phyloP scores from a whole-genome alignment of 1,140 invertebrate genomes.

The Drosophila funebris region DNA sequence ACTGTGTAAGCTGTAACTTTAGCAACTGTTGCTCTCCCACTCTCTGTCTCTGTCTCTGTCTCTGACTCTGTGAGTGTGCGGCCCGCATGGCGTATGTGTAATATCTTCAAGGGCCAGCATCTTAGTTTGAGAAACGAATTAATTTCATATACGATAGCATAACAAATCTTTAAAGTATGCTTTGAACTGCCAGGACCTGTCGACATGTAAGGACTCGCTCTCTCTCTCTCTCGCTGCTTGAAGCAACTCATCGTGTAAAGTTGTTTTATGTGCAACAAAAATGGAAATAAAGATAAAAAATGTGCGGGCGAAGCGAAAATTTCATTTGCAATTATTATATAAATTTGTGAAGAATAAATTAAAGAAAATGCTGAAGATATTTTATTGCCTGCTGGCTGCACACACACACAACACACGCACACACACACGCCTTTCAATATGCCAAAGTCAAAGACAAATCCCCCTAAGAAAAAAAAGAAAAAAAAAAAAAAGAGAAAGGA shows the following conservation, averaged over 20 bases:
- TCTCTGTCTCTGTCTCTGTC: background rate
- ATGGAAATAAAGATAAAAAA: constrained; percentile 1
- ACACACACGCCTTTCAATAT: constrained; percentile 8
- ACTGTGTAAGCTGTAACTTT: constrained; percentile 22
- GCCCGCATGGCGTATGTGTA: constrained; percentile 57
- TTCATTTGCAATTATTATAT: constrained; percentile 66
- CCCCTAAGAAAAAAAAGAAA: background rate
- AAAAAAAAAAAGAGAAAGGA: background rate
- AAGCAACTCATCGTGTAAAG: constrained; percentile 21
- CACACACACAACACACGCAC: constrained; percentile 12
- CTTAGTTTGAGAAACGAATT: constrained; percentile 54
- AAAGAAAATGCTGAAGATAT: constrained; percentile 53
- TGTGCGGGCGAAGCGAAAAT: constrained; percentile 40
- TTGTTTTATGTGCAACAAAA: constrained; percentile 34
- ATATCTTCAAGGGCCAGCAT: constrained; percentile 9
- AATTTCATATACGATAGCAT: constrained; percentile 57
- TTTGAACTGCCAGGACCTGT: constrained; percentile 54
- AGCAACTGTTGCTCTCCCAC: background rate
- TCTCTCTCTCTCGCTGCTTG: background rate
- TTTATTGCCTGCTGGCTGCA: constrained; percentile 59
- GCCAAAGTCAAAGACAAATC: background rate
- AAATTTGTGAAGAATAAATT: constrained; percentile 55
- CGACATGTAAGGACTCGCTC: background rate
- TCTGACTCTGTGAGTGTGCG: background rate
- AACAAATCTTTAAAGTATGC: constrained; percentile 43